These are phyloP conservation scores for Elymnias hypermnestra DNA, from an alignment of 1,140 invertebrate genomes.

Conservation along the genomic window DNA sequence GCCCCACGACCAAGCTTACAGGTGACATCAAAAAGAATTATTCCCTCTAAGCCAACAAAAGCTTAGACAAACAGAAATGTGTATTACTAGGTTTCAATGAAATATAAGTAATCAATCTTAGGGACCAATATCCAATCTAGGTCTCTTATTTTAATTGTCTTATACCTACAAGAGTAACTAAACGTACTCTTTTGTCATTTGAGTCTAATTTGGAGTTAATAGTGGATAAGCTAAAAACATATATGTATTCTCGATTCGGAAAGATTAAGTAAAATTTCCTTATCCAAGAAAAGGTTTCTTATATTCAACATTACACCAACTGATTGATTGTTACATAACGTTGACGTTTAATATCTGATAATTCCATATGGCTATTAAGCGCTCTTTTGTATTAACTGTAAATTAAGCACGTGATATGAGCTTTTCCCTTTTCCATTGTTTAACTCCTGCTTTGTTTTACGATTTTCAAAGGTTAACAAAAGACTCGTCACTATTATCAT, in stretches of 20 bases:
- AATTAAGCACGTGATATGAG: no score
- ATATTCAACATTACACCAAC: constrained; percentile 56
- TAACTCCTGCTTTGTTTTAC: no score
- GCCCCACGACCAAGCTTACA: constrained; percentile 80
- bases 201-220: background rate
- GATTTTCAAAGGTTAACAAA: no score
- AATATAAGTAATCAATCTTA: no score
- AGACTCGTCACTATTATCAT: no score
- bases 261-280: no score
- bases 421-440: background rate
- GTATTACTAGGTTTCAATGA: no score
- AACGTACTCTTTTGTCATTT: background rate
- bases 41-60: background rate
- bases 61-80: background rate
- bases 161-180: no score
- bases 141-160: no score
- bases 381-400: constrained; percentile 50
- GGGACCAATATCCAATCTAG: no score
- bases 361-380: constrained; percentile 47
- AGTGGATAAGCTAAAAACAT: background rate
- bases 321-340: constrained; percentile 54
- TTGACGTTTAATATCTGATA: constrained; percentile 50
- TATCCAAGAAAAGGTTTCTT: no score
- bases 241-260: no score
- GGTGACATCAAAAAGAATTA: constrained; percentile 38